Base-by-base conservation (phyloP, 2,113 vertebrate genomes). In the Nycticebus coucang region DNA sequence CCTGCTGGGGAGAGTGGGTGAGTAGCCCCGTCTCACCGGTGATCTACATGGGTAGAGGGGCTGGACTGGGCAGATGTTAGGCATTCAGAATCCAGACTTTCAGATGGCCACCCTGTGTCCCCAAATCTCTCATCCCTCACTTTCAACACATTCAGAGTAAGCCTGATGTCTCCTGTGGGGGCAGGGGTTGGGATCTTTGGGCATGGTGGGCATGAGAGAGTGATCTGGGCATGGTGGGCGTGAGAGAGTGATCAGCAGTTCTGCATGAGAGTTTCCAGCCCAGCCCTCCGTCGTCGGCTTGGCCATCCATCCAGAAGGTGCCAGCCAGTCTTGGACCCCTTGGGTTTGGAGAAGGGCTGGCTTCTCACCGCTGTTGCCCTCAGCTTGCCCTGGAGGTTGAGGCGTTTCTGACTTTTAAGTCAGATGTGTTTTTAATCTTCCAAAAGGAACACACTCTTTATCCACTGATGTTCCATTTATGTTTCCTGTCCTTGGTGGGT, bases 381-480 rank as follows among this genome's bases (percentile, higher is more conserved):
- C 24, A 10, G 11, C 13, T 24, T 60, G 24, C 14, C 71, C 33
- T 15, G 18, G 10, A 50, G 50, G 33, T 19, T 18, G 33, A 28
- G 50, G 66, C 19, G 33, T 37, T 59, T 7, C 7, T 6, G 33
- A 59, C 24, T 35, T 9, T 30, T 66, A 69, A 37, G 77, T 66
- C 84, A 75, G 68, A 59, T 81, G 59, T 92, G n/a, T 68, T 80
- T 57, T 24, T 50, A 59, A 22, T 35, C 45, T 95, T 71, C 28
- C 64, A 37, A 66, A 33, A 57, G 35, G 45, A 72, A 59, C 37
- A 37, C 10, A 10, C 12, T 22, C 62, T 89, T 64, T 60, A 37
- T 66, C 41, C 13, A 75, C 50, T 33, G 10, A 45, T 5, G 0
- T 68, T 86, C 35, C 26, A 55, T 53, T n/a, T 22, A 18, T 12